phyloP scores from a whole-genome alignment of 1,140 invertebrate species.

The Trissolcus basalis region DNA sequence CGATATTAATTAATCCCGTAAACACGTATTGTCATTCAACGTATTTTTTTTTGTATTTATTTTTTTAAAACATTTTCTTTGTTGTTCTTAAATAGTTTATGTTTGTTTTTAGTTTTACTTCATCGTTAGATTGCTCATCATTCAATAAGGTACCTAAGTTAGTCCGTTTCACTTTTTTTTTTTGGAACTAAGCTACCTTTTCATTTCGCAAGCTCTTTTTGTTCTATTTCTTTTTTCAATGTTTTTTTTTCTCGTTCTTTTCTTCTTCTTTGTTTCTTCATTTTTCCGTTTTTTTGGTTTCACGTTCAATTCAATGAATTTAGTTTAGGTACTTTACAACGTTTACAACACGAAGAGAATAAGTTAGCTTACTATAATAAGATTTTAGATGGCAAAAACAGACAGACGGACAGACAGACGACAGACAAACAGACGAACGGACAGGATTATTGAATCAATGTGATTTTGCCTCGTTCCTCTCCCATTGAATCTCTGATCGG shows the following conservation, averaged over 20 bases:
- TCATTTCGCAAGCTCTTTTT: no score
- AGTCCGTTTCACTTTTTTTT: conserved; percentile 47
- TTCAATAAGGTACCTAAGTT: conserved; percentile 62
- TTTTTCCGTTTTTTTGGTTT: conserved; percentile 35
- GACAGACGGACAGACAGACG: conserved; percentile 68
- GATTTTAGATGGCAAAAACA: conserved; percentile 69
- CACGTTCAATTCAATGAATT: conserved; percentile 35
- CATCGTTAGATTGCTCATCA: conserved; percentile 37
- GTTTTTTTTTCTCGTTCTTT: conserved; percentile 34
- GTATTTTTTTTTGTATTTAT: conserved; percentile 67
- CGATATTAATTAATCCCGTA: conserved; percentile 61
- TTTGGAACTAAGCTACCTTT: background rate
- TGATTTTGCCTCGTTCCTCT: conserved; percentile 19
- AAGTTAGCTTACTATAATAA: conserved; percentile 65
- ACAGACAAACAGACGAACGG: conserved; percentile 72
- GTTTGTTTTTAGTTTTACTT: conserved; percentile 30
- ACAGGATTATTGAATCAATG: conserved; percentile 63
- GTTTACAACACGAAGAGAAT: conserved; percentile 74
- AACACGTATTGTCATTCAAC: conserved; percentile 76
- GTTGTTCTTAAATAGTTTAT: conserved; percentile 14
- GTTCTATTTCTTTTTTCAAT: conserved; percentile 11
- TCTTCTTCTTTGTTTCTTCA: conserved; percentile 21
- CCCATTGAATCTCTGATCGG: conserved; percentile 26
- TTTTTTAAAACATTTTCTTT: conserved; percentile 51
- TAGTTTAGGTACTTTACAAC: conserved; percentile 64